These are phyloP conservation scores for Botia kubotai DNA, from an alignment of 2,797 vertebrate genomes.

Conservation along the genomic window DNA sequence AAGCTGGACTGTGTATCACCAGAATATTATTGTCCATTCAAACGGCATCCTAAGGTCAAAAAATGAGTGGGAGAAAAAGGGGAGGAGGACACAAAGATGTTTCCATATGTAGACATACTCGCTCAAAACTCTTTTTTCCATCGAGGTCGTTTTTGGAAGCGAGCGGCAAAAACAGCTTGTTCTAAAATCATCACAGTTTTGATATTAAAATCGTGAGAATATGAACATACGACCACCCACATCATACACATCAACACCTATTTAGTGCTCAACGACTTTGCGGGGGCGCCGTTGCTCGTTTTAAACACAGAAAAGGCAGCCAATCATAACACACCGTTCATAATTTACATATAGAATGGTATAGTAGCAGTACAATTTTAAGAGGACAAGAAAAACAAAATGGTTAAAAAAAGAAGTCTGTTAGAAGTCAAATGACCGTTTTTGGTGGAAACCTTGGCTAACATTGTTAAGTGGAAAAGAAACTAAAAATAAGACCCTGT, in stretches of 20 bases:
- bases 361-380: not conserved
- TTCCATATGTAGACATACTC: not conserved
- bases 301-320: not conserved
- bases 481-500: not conserved
- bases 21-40: constrained; percentile 42
- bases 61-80: not conserved
- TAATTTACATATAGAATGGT: not conserved
- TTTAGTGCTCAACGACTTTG: not conserved
- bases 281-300: not conserved
- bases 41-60: constrained; percentile 33
- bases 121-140: not conserved
- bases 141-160: not conserved
- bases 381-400: not conserved
- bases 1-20: constrained; percentile 31
- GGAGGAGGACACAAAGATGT: not conserved
- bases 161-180: not conserved
- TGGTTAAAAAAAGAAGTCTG: not conserved
- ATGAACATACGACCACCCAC: not conserved
- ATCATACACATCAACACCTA: not conserved
- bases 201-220: not conserved
- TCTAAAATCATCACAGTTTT: not conserved
- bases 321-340: not conserved
- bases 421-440: not conserved
- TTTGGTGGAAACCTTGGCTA: constrained; percentile 1
- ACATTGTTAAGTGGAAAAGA: not conserved